A percentile compares a stretch with the other conserved stretches of the same genome.
These are phyloP conservation scores for Pelvicachromis taeniatus DNA, from an alignment of 2,113 vertebrate species.

Conservation along the genomic window DNA sequence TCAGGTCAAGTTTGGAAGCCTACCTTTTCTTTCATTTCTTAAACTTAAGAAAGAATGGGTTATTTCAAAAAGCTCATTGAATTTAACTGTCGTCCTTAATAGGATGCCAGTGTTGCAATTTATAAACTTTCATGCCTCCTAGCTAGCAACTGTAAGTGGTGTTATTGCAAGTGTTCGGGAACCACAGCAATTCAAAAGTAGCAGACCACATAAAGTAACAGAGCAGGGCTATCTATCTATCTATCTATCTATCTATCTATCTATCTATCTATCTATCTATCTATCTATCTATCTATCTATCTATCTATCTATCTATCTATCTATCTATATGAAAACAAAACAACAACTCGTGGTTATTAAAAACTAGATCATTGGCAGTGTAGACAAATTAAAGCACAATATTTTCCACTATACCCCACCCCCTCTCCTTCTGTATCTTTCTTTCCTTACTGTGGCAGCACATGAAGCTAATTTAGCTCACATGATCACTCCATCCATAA, in stretches of 20 bases:
- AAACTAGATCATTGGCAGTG: neutral
- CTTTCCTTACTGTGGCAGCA: slow-evolving; percentile 9
- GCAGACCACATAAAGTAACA: neutral
- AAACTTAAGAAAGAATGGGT: neutral
- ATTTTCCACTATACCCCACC: neutral
- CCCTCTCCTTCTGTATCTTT: neutral
- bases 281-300: no score
- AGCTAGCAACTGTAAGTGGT: neutral
- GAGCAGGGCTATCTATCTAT: neutral
- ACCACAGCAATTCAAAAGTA: neutral
- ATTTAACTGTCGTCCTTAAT: neutral
- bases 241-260: no score
- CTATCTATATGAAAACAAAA: neutral
- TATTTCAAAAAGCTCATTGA: neutral
- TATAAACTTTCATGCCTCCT: neutral
- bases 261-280: no score
- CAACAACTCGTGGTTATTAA: neutral
- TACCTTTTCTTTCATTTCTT: neutral
- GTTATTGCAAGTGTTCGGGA: neutral
- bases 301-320: no score
- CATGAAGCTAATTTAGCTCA: slow-evolving; percentile 36
- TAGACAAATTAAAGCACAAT: neutral
- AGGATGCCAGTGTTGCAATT: neutral
- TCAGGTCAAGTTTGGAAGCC: neutral
- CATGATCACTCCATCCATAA: slow-evolving; percentile 32